These are phyloP conservation scores for Nasonia vitripennis DNA, from an alignment of 1,140 invertebrate genomes.

Conservation along the genomic window DNA sequence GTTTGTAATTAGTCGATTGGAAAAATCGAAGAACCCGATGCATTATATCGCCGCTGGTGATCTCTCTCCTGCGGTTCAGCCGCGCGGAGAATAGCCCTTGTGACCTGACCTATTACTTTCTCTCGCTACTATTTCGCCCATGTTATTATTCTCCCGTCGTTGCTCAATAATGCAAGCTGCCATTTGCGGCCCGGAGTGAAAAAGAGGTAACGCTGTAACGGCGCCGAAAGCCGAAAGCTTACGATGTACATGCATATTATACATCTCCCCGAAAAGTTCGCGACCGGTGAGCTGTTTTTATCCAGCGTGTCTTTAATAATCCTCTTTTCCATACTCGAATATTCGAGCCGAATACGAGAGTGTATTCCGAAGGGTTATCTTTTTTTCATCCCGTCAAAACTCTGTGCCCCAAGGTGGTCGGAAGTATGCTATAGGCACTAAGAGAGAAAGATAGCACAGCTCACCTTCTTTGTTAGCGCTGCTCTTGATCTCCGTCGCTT, in stretches of 20 bases:
- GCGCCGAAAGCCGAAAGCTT: not conserved
- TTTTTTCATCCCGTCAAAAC: not conserved
- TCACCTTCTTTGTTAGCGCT: conserved; percentile 81
- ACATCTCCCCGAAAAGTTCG: not conserved
- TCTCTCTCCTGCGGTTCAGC: too few species aligned
- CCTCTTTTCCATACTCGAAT: conserved; percentile 7
- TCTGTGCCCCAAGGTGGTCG: not conserved
- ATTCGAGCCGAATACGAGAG: not conserved
- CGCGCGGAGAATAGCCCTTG: too few species aligned
- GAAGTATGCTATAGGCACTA: not conserved
- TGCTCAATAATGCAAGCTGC: conserved; percentile 62
- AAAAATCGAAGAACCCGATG: too few species aligned
- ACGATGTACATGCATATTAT: not conserved
- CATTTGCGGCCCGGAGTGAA: conserved; percentile 30
- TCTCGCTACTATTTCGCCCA: conserved; percentile 29
- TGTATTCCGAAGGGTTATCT: not conserved
- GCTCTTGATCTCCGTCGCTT: conserved; percentile 81
- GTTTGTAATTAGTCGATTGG: too few species aligned
- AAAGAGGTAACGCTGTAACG: conserved; percentile 12
- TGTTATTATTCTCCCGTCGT: conserved; percentile 57
- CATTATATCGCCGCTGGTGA: too few species aligned
- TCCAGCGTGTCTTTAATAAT: not conserved
- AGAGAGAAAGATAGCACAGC: conserved; percentile 54
- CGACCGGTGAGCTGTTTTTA: not conserved
- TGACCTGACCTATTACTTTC: too few species aligned